Conservation (phyloP, 2,797 vertebrate genomes). For the Rhinophrynus dorsalis region DNA sequence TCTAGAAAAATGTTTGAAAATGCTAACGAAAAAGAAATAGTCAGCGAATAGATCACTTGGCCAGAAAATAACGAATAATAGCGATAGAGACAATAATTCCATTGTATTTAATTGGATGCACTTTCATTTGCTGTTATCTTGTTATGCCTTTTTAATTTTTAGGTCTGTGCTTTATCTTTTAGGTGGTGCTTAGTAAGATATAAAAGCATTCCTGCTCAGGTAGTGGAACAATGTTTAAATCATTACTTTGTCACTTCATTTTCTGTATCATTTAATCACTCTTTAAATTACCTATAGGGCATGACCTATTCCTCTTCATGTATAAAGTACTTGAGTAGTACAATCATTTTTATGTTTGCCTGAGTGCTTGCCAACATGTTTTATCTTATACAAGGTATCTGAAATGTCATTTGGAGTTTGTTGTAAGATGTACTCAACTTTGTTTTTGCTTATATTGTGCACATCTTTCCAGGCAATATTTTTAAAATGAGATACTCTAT, state of each 20-base stretch:
- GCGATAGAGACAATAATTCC: neutral
- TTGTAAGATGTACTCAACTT: neutral
- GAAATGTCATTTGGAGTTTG: constrained; percentile 8
- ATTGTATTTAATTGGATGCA: constrained; percentile 11
- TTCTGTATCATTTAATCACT: constrained; percentile 40
- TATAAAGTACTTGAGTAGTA: constrained; percentile 9
- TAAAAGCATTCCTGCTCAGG: constrained; percentile 15
- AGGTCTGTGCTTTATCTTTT: neutral
- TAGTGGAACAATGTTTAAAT: constrained; percentile 27
- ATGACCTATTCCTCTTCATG: constrained; percentile 23
- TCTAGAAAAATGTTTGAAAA: neutral
- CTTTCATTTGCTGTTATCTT: constrained; percentile 1
- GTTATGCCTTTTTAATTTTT: neutral
- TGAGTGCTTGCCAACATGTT: constrained; percentile 27
- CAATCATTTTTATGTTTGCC: constrained; percentile 42
- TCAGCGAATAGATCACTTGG: constrained; percentile 9
- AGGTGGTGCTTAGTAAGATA: constrained; percentile 7
- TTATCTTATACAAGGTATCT: constrained; percentile 21
- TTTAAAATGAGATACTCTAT: neutral
- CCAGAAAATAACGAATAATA: constrained; percentile 1
- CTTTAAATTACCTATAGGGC: constrained; percentile 31
- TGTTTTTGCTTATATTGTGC: constrained; percentile 5
- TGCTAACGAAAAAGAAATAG: neutral
- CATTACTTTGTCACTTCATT: constrained; percentile 31
- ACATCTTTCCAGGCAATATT: constrained; percentile 7